These are phyloP conservation scores for Zeuzera pyrina DNA, from an alignment of 2,888 invertebrate species.

Conservation along the genomic window DNA sequence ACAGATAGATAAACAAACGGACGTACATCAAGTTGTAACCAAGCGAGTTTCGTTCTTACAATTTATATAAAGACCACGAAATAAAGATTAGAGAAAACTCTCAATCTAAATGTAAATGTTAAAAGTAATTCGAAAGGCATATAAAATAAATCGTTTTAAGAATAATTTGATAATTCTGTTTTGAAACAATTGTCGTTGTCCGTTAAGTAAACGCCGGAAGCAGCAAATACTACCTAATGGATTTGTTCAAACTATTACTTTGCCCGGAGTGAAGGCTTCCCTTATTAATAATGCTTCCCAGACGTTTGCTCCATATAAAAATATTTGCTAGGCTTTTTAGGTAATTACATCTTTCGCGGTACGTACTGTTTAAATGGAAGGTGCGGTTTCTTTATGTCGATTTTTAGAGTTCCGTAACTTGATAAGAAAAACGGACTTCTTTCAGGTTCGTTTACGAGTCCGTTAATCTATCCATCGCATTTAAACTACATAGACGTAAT, in stretches of 20 bases:
- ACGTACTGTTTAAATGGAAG: slow-evolving; percentile 17
- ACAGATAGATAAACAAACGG: too few species aligned
- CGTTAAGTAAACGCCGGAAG: neutral
- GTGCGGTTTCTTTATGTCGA: slow-evolving; percentile 20
- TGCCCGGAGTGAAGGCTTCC: slow-evolving; percentile 15
- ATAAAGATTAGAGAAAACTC: too few species aligned
- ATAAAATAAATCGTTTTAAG: too few species aligned
- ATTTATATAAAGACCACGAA: too few species aligned
- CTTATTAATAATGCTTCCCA: slow-evolving; percentile 38
- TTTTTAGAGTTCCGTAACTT: slow-evolving; percentile 5
- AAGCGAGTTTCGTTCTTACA: too few species aligned
- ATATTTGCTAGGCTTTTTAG: slow-evolving; percentile 64
- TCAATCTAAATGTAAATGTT: too few species aligned
- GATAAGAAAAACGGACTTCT: neutral
- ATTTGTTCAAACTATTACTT: slow-evolving; percentile 42
- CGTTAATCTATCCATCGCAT: too few species aligned
- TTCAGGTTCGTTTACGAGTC: neutral
- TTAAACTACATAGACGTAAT: too few species aligned
- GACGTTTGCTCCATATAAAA: slow-evolving; percentile 51
- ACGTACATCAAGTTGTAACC: too few species aligned
- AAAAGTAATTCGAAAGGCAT: too few species aligned
- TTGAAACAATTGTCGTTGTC: too few species aligned
- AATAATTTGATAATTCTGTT: too few species aligned
- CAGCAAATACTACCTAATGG: slow-evolving; percentile 27
- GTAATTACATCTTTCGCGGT: slow-evolving; percentile 53